Conservation (phyloP, 2,113 vertebrate species). For the Perca flavescens region DNA sequence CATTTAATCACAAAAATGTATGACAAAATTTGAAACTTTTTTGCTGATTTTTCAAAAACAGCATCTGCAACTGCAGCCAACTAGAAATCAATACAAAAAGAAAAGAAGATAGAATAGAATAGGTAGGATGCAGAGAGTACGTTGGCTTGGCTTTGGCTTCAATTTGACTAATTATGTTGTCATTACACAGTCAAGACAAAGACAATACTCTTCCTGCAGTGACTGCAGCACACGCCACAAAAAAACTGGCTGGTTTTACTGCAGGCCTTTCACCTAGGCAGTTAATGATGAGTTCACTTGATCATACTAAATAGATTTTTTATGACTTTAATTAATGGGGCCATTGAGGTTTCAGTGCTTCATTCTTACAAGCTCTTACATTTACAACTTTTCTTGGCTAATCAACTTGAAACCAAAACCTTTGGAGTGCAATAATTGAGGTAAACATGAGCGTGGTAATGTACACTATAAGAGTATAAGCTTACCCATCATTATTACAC, state of each 20-base stretch:
- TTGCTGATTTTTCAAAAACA: not conserved
- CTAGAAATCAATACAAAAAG: not conserved
- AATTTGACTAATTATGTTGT: not conserved
- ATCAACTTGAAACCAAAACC: not conserved
- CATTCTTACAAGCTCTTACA: not conserved
- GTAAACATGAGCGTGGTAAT: not conserved
- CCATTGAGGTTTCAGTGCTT: conserved; percentile 24
- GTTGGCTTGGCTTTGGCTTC: not conserved
- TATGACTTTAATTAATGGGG: conserved; percentile 28
- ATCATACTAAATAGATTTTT: conserved; percentile 39
- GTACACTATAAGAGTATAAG: not conserved
- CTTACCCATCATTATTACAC: not conserved
- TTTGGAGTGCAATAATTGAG: not conserved
- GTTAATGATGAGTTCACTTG: conserved; percentile 8
- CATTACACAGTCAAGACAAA: not conserved
- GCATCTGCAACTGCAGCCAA: not conserved
- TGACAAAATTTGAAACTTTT: not conserved
- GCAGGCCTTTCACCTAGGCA: not conserved
- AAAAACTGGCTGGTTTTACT: not conserved
- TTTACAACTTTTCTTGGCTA: not conserved
- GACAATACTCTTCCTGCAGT: not conserved
- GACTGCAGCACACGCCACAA: not conserved
- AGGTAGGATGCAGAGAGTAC: not conserved
- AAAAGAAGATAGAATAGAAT: not conserved
- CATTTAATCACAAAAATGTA: not conserved